Evolutionary conservation across 2,888 invertebrate species (phyloP), one percentile per base, ranked within the genome.

Genomic region (Autographa pulchrina): DNA sequence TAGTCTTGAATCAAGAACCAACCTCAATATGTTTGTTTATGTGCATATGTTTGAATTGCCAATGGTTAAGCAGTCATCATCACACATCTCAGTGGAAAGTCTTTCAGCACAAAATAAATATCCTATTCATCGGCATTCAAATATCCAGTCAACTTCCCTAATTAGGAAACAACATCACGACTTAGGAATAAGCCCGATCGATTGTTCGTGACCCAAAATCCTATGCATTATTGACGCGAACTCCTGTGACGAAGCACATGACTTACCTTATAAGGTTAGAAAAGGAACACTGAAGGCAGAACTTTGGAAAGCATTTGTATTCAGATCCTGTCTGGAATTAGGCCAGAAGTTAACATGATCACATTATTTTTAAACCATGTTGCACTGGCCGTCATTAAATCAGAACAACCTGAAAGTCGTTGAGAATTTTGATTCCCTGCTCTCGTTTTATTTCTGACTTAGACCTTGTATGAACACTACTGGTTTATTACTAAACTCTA

Each of bases 401-500:
- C 1, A 25, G 3, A 25, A 35, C 35, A 35, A 35, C 2, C 35
- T 8, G 35, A 35, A 35, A 35, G 6, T 35, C 14, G 14, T 41
- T 25, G 25, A 25, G 1, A 25, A 25, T 14, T 16, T 43, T 43
- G 11, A 0, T 43, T n/a, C 48, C n/a, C 48, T n/a, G 6, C 7
- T n/a, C n/a, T n/a, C 48, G 6, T 5, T n/a, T 16, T n/a, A 1
- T n/a, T 8, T 48, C n/a, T n/a, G 43, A 1, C 14, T 16, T 48
- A 48, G 48, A n/a, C n/a, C 20, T 56, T 20, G 20, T 56, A 13
- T 20, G 4, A 56, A 20, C 54, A 25, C 18, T 56, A 62, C 35
- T 11, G 16, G 62, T 60, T 63, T n/a, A 56, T 41, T 41, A 70
- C 48, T 67, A 54, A 77, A 64, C 65, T 56, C 59, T 54, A 41